Base-by-base conservation (phyloP, 2,797 vertebrate genomes). In the Siniperca scherzeri region DNA sequence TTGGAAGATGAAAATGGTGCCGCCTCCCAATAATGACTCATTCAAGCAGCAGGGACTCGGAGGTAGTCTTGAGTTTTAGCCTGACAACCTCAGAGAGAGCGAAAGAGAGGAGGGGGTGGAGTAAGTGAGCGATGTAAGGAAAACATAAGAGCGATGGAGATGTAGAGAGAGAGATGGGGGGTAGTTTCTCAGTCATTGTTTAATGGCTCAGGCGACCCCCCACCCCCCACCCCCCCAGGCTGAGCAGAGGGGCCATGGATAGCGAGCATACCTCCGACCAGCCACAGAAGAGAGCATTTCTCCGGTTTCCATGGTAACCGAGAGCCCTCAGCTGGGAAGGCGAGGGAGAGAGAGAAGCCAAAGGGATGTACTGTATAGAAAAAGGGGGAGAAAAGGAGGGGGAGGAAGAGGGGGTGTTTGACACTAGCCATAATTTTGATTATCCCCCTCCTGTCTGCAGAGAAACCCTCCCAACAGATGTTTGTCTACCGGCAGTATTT, bases 231-330 rank as follows among this genome's bases (percentile, higher is more conserved):
- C 70, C 27, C 77, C 70, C 30, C 17, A 10, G 65, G 57, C 74
- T 65, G 74, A 78, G 74, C 55, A 48, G 62, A 78, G 79, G 78
- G 80, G 74, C 22, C 46, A 9, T 25, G 64, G 27, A 79, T 66
- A 85, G 69, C 25, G 53, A 82, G 70, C 77, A 62, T 71, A 83
- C 82, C 78, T 83, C 82, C 78, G 85, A 84, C 82, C 86, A 85
- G 85, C 80, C 68, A 65, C 70, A 77, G 79, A 77, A 46, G 78
- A 88, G 83, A 85, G 91, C 89, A 83, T 93, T 93, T 83, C 90
- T 70, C 46, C 0, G 87, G 93, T 94, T 94, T 81, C 92, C 87
- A 85, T 89, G 91, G 95, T 88, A 94, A 94, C 93, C 74, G 4
- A 84, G 73, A 84, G 73, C 83, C 70, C 88, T 91, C 91, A 86